These are phyloP conservation scores for Drosophila vallismaia DNA, from an alignment of 2,888 invertebrate species.

Conservation along the genomic window DNA sequence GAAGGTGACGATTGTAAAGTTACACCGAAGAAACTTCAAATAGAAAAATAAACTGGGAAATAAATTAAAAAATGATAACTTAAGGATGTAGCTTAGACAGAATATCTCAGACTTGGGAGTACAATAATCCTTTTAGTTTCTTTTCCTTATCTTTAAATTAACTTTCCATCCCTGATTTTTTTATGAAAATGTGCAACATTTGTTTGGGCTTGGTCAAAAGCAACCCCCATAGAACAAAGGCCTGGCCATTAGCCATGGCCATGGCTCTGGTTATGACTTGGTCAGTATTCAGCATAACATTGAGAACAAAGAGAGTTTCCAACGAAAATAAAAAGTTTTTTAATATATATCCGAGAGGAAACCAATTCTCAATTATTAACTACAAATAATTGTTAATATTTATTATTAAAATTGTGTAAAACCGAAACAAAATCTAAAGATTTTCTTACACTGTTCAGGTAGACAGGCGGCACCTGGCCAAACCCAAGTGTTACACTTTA, in stretches of 20 bases:
- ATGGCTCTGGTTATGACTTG: conserved; percentile 60
- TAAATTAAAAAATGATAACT: not conserved
- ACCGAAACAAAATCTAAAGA: not conserved
- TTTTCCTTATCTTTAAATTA: not conserved
- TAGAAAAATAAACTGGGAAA: not conserved
- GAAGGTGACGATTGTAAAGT: not conserved
- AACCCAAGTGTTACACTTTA: conserved; percentile 72
- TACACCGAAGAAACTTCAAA: no score
- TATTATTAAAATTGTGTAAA: not conserved
- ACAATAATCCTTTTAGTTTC: not conserved
- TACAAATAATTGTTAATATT: not conserved
- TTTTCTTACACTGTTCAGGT: conserved; percentile 9
- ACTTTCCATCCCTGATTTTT: conserved; percentile 55
- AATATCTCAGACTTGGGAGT: not conserved
- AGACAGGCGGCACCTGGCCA: conserved; percentile 40
- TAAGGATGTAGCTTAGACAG: not conserved
- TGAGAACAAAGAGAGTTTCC: conserved; percentile 20
- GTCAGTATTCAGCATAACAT: conserved; percentile 54
- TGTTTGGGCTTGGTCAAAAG: conserved; percentile 70
- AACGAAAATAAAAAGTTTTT: not conserved
- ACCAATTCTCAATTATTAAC: not conserved
- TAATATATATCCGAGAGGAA: not conserved
- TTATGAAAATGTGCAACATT: conserved; percentile 62
- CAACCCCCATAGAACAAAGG: conserved; percentile 66
- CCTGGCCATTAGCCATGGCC: conserved; percentile 54